A percentile compares a stretch with the other conserved stretches of the same genome.
Evolutionary conservation across 2,888 invertebrate genomes (phyloP).

Genomic region (Archips xylosteana): DNA sequence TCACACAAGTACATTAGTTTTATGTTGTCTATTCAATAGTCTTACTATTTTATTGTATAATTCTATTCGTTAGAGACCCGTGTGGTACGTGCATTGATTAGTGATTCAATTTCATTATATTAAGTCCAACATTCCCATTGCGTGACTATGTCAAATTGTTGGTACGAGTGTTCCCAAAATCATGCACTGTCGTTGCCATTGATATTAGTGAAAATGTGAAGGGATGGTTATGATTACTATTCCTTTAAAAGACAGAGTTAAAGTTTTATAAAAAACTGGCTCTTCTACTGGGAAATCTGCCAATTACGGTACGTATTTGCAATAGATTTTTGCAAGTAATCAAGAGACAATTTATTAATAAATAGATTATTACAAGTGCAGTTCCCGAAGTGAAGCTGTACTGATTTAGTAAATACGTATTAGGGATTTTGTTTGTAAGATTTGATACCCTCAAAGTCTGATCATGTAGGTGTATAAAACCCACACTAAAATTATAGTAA

Average conservation of each 20-base stretch:
- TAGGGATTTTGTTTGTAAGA: too few species aligned
- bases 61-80: not conserved
- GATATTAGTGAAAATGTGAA: not conserved
- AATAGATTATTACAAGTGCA: not conserved
- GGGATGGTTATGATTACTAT: not conserved
- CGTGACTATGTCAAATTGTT: not conserved
- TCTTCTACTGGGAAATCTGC: constrained; percentile 4
- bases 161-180: not conserved
- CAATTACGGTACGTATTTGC: constrained; percentile 4
- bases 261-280: not conserved
- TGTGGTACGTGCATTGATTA: not conserved
- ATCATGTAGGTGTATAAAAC: too few species aligned
- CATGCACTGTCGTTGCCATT: not conserved
- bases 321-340: not conserved
- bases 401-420: not conserved
- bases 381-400: not conserved
- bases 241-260: not conserved
- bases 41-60: not conserved
- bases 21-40: not conserved
- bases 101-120: not conserved
- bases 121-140: not conserved
- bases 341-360: not conserved
- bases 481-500: not conserved
- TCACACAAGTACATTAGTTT: not conserved
- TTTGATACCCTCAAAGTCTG: too few species aligned